phyloP scores from a whole-genome alignment of 1,140 invertebrate species.

The Triops cancriformis region DNA sequence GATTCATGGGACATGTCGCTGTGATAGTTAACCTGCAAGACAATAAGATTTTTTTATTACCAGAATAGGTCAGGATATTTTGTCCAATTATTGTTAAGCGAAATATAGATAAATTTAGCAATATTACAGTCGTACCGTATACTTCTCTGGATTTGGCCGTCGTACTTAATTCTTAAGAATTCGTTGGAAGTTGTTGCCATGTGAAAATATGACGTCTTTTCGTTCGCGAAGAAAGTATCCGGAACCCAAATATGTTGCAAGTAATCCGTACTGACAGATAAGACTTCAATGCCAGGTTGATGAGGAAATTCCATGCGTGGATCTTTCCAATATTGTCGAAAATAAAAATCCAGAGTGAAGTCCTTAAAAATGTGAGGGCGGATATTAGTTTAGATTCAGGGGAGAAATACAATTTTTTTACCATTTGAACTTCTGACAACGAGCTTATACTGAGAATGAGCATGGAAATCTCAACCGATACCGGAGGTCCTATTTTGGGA shows the following conservation, averaged over 20 bases:
- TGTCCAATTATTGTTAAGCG: too few relatives aligned
- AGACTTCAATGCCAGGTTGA: conserved; percentile 72
- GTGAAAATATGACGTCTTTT: conserved; percentile 97
- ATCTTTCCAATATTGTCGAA: conserved; percentile 96
- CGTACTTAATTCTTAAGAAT: conserved; percentile 90
- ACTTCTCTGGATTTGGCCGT: conserved; percentile 86
- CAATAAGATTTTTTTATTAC: conserved; percentile 26
- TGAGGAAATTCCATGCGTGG: conserved; percentile 82
- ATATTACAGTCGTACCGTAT: too few relatives aligned
- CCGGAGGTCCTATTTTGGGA: conserved; percentile 72
- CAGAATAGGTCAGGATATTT: too few relatives aligned
- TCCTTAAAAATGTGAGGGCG: conserved; percentile 55
- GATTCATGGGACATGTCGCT: conserved; percentile 93
- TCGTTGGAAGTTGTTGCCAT: conserved; percentile 94
- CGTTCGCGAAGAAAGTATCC: conserved; percentile 96
- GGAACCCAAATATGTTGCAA: conserved; percentile 97
- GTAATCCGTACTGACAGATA: conserved; percentile 86
- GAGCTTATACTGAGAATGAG: conserved; percentile 97
- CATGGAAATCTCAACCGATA: conserved; percentile 94
- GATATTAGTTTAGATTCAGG: background rate
- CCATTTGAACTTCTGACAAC: conserved; percentile 98
- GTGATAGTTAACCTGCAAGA: conserved; percentile 86
- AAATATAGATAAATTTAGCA: too few relatives aligned
- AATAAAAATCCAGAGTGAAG: conserved; percentile 98
- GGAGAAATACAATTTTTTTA: conserved; percentile 42